Evolutionary conservation across 2,888 invertebrate species (phyloP).

Genomic region (Caenorhabditis wallacei): DNA sequence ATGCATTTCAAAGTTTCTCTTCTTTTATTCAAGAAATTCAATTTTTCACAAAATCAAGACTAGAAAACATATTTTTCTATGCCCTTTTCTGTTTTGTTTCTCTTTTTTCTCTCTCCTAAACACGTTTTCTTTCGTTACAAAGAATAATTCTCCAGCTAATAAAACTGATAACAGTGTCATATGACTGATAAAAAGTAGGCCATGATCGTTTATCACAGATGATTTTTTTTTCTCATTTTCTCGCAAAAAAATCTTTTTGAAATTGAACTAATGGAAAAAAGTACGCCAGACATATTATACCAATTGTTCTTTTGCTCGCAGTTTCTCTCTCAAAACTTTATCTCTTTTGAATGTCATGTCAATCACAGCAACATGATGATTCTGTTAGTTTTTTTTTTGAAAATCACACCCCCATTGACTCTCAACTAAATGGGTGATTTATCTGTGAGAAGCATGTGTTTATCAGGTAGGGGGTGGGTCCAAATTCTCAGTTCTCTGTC

Average conservation of each 20-base stretch:
- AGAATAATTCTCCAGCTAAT: neutral
- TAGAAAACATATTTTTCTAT: neutral
- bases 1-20: conserved; percentile 10
- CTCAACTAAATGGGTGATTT: conserved; percentile 36
- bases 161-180: conserved; percentile 39
- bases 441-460: conserved; percentile 55
- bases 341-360: conserved; percentile 22
- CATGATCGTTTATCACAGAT: neutral
- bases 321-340: neutral
- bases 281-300: conserved; percentile 27
- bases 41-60: conserved; percentile 6
- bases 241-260: too few relatives aligned
- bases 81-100: neutral
- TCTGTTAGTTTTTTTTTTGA: conserved; percentile 24
- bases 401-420: conserved; percentile 27
- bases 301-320: conserved; percentile 31
- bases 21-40: neutral
- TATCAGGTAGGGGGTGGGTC: conserved; percentile 46
- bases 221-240: conserved; percentile 13
- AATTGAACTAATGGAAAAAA: neutral
- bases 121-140: neutral
- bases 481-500: conserved; percentile 26
- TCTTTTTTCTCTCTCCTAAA: neutral
- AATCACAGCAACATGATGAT: conserved; percentile 53
- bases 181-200: conserved; percentile 21